phyloP scores from a whole-genome alignment of 2,113 vertebrate species.

The Nesoenas mayeri region DNA sequence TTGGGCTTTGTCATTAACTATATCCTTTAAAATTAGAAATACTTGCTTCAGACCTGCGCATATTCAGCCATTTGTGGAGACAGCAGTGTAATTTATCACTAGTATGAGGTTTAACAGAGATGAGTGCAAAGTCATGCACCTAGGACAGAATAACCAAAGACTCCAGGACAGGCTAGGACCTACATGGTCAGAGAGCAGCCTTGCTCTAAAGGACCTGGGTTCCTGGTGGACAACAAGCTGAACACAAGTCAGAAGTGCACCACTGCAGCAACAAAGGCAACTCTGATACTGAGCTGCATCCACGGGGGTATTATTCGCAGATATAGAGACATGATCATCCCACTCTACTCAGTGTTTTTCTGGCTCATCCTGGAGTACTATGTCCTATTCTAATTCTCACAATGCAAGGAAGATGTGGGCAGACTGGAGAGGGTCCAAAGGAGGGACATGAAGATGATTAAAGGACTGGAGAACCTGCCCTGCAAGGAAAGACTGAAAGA shows the following conservation, averaged over 20 bases:
- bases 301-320: fast-evolving
- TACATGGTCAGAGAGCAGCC: background rate
- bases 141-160: background rate
- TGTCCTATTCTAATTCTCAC: background rate
- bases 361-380: background rate
- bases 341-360: background rate
- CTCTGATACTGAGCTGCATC: background rate
- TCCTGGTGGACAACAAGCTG: background rate
- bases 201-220: background rate
- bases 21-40: background rate
- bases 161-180: background rate
- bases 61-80: background rate
- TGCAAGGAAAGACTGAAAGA: background rate
- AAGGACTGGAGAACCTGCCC: background rate
- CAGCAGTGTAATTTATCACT: background rate
- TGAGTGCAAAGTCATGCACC: background rate
- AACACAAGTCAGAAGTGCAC: background rate
- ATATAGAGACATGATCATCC: background rate
- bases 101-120: background rate
- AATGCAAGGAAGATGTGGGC: background rate
- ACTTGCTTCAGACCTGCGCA: background rate
- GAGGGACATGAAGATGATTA: background rate
- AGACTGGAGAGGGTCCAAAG: background rate
- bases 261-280: background rate
- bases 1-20: background rate